Evolutionary conservation across 1,140 invertebrate species (phyloP).

Genomic region (Diachasmimorpha longicaudata): DNA sequence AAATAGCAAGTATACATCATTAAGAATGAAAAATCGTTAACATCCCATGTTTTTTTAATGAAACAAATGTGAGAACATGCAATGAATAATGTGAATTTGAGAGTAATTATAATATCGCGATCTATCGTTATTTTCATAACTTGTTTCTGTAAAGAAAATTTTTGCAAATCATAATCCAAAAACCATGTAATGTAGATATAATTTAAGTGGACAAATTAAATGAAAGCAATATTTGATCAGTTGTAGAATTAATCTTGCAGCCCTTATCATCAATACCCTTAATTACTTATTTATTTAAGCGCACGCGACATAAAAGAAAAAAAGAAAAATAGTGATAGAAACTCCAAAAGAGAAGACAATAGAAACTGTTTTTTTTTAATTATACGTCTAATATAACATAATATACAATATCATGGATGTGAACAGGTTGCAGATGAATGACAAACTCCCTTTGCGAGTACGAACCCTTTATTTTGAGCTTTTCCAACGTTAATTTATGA

Average conservation of each 20-base stretch:
- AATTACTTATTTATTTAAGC: too few relatives aligned
- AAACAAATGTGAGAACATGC: neutral
- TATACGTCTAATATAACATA: too few relatives aligned
- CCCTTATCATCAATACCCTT: too few relatives aligned
- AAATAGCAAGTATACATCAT: constrained; percentile 56
- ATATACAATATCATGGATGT: too few relatives aligned
- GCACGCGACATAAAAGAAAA: too few relatives aligned
- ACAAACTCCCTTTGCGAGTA: too few relatives aligned
- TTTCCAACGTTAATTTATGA: too few relatives aligned
- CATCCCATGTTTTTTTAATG: neutral
- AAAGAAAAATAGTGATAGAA: too few relatives aligned
- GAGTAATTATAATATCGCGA: neutral
- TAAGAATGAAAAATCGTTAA: constrained; percentile 31
- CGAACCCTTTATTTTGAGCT: too few relatives aligned
- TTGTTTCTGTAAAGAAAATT: neutral
- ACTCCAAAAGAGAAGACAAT: too few relatives aligned
- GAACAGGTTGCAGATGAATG: too few relatives aligned
- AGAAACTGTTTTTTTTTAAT: too few relatives aligned
- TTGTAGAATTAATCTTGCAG: neutral
- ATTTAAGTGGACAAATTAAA: constrained; percentile 8
- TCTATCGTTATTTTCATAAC: neutral
- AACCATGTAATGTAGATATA: neutral
- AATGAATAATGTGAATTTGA: neutral
- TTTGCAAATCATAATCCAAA: neutral
- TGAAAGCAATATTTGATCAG: constrained; percentile 24